Base-by-base conservation (phyloP, 2,113 vertebrate species). In the Oncorhynchus nerka region DNA sequence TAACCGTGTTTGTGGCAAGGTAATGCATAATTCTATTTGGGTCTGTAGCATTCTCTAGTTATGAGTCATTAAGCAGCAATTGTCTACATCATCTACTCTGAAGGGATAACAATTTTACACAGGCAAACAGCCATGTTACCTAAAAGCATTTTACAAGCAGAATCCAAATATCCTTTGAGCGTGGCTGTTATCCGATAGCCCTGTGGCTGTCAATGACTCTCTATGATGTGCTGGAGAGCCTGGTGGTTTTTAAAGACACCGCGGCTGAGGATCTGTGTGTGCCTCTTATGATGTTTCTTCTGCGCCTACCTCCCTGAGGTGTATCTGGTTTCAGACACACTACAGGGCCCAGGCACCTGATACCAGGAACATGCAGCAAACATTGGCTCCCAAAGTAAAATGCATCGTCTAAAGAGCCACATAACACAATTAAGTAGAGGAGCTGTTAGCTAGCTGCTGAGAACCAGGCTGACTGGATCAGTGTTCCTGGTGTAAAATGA, bases 241-340 rank as follows among this genome's bases (percentile, higher is more conserved):
- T 26, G 84, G 88, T 68, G 87, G 85, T 90, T 89, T 90, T 65
- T 76, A 85, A 73, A 86, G 79, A 84, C 83, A 76, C 30, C 89
- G 86, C n/a, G n/a, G 48, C 39, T 61, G 75, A 20, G 4, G 61
- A 49, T 74, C 61, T 74, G 30, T 65, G 32, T 34, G 57, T 22
- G 39, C 59, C 57, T 74, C 66, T 39, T 34, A 30, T 68, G 78
- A n/a, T 71, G 59, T 66, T 67, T 71, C 61, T 22, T 34, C 76
- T 72, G 49, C 70, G 59, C 61, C 32, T 20, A 68, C 45, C 51
- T 79, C 80, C 78, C 82, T 71, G 79, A 75, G 77, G 83, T 68
- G 73, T 65, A 82, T 84, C 80, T 80, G 67, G 76, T 85, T 81
- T 71, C 83, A 55, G 71, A 84, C 76, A 80, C 73, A 68, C 85